Evolutionary conservation across 1,140 invertebrate species (phyloP).

Genomic region (Calephelis nemesis): DNA sequence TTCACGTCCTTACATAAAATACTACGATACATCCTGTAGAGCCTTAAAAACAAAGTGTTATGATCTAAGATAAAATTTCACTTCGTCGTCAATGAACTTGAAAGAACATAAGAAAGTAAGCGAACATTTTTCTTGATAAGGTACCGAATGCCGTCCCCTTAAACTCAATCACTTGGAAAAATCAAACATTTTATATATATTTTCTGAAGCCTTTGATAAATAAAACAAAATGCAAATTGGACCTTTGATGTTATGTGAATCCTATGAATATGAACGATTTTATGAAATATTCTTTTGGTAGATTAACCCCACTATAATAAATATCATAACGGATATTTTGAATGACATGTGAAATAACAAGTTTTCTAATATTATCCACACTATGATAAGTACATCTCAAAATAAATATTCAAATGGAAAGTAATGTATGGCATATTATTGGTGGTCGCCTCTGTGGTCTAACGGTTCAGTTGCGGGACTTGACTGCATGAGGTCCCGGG

Average conservation of each 20-base stretch:
- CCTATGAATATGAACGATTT: background rate
- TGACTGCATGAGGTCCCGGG: too few relatives aligned
- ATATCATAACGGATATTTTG: background rate
- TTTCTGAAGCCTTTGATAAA: conserved; percentile 9
- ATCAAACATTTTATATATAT: conserved; percentile 5
- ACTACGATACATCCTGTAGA: too few relatives aligned
- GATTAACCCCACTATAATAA: too few relatives aligned
- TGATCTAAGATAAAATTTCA: background rate
- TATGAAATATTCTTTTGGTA: too few relatives aligned
- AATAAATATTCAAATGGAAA: too few relatives aligned
- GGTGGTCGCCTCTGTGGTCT: too few relatives aligned
- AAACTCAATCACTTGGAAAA: conserved; percentile 12
- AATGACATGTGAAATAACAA: too few relatives aligned
- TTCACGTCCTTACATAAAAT: too few relatives aligned
- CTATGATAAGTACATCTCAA: too few relatives aligned
- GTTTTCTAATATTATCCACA: too few relatives aligned
- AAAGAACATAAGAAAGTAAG: conserved; percentile 10
- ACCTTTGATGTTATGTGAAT: conserved; percentile 7
- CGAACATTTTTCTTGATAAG: background rate
- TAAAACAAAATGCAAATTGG: conserved; percentile 10
- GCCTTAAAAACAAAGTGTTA: background rate
- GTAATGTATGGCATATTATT: too few relatives aligned
- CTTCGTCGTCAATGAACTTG: background rate
- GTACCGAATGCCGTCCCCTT: background rate
- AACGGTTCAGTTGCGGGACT: too few relatives aligned